These are phyloP conservation scores for Trogon surrucura DNA, from an alignment of 2,113 vertebrate species.

Conservation along the genomic window DNA sequence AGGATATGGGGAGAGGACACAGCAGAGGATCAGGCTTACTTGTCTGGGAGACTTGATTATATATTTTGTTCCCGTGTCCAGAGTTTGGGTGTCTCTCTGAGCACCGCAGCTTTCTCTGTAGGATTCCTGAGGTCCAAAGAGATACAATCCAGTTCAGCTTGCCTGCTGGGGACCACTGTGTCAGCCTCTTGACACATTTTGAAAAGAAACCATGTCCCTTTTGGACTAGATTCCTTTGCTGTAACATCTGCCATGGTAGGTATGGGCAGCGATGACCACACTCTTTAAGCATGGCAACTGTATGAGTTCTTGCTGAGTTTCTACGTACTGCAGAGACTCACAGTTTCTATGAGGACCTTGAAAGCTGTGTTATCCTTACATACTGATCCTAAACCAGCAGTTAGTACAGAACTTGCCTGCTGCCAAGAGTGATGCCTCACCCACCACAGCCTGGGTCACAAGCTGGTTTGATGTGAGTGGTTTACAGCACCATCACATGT, in stretches of 20 bases:
- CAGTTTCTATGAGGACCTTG: too few species aligned
- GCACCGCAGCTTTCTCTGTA: background rate
- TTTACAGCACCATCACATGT: background rate
- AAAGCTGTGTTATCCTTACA: background rate
- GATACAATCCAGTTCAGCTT: background rate
- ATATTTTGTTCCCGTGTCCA: background rate
- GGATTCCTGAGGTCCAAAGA: background rate
- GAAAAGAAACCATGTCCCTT: background rate
- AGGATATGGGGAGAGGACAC: background rate
- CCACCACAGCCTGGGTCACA: background rate
- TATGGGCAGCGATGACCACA: background rate
- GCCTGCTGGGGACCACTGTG: rapidly evolving
- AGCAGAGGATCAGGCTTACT: background rate
- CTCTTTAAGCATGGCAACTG: background rate
- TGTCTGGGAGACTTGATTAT: background rate
- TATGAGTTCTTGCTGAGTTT: too few species aligned
- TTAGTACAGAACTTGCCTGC: background rate
- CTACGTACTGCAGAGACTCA: too few species aligned
- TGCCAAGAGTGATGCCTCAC: background rate
- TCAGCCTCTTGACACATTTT: background rate
- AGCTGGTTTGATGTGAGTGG: background rate
- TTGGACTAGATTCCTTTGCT: background rate
- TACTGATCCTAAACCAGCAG: background rate
- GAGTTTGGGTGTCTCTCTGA: background rate
- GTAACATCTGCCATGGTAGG: background rate